phyloP scores from a whole-genome alignment of 2,888 invertebrate species.

The Hirtodrosophila histrioides region DNA sequence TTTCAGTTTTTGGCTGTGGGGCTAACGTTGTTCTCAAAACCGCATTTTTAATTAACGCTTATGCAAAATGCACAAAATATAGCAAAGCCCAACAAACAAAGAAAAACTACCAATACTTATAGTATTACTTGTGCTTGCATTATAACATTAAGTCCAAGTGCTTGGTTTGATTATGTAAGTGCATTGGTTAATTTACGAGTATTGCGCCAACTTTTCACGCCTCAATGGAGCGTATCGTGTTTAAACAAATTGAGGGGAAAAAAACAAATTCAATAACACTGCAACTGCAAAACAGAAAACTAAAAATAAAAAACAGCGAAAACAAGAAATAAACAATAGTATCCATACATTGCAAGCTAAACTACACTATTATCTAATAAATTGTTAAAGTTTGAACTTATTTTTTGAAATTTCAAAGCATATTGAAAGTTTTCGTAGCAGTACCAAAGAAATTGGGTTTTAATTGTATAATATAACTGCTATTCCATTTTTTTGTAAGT shows the following conservation, averaged over 20 bases:
- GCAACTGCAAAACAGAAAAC: conserved; percentile 20
- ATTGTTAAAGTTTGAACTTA: neutral
- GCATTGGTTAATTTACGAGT: conserved; percentile 37
- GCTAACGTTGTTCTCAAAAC: conserved; percentile 12
- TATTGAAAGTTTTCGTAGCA: too few relatives aligned
- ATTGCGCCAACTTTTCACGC: conserved; percentile 69
- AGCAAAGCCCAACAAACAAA: conserved; percentile 9
- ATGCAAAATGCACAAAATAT: conserved; percentile 23
- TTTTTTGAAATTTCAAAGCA: too few relatives aligned
- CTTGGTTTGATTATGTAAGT: conserved; percentile 51
- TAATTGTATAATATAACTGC: too few relatives aligned
- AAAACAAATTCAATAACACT: conserved; percentile 23
- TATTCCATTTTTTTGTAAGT: too few relatives aligned
- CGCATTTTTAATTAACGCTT: conserved; percentile 64
- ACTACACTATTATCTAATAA: conserved; percentile 1
- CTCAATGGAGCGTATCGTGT: conserved; percentile 70
- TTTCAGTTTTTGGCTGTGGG: conserved; percentile 4
- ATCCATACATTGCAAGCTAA: neutral
- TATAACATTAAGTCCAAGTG: conserved; percentile 3
- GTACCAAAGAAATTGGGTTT: too few relatives aligned
- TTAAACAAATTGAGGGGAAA: conserved; percentile 34
- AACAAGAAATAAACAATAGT: neutral
- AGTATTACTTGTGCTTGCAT: conserved; percentile 29
- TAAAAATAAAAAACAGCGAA: conserved; percentile 1
- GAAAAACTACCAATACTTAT: conserved; percentile 19